Conservation (phyloP, 2,113 vertebrate genomes). For the Capricornis sumatraensis region DNA sequence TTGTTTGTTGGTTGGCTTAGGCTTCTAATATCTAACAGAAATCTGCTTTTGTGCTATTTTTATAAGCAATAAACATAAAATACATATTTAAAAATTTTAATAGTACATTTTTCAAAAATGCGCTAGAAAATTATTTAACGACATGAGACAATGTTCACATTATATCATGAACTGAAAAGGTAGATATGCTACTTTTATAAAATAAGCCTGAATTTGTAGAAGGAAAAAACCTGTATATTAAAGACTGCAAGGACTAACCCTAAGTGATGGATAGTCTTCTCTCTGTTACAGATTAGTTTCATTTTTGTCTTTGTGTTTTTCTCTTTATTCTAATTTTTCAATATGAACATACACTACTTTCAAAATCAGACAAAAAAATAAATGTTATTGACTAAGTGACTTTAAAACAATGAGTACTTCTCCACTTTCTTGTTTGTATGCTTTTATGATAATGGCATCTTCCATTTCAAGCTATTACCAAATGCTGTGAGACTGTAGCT, state of each 20-base stretch:
- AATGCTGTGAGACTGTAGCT: not conserved
- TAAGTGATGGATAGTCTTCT: not conserved
- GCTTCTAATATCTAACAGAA: not conserved
- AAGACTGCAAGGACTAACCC: not conserved
- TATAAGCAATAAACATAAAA: not conserved
- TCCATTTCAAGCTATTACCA: not conserved
- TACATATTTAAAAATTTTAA: not conserved
- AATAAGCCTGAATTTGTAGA: not conserved
- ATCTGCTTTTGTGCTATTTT: not conserved
- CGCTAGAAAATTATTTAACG: not conserved
- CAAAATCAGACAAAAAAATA: slow-evolving; percentile 34
- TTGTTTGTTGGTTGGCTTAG: not conserved
- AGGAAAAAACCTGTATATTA: not conserved
- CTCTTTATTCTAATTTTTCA: not conserved
- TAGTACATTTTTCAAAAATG: not conserved
- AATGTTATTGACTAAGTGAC: slow-evolving; percentile 28
- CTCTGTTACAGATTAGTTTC: not conserved
- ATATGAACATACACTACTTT: not conserved
- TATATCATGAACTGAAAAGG: not conserved
- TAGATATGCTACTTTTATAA: not conserved
- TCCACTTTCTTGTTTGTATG: not conserved
- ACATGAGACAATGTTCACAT: not conserved
- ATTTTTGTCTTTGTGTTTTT: slow-evolving; percentile 31
- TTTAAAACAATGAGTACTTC: not conserved
- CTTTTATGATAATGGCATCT: slow-evolving; percentile 42